phyloP scores from a whole-genome alignment of 2,797 vertebrate genomes.

The Gobionotothen gibberifrons region DNA sequence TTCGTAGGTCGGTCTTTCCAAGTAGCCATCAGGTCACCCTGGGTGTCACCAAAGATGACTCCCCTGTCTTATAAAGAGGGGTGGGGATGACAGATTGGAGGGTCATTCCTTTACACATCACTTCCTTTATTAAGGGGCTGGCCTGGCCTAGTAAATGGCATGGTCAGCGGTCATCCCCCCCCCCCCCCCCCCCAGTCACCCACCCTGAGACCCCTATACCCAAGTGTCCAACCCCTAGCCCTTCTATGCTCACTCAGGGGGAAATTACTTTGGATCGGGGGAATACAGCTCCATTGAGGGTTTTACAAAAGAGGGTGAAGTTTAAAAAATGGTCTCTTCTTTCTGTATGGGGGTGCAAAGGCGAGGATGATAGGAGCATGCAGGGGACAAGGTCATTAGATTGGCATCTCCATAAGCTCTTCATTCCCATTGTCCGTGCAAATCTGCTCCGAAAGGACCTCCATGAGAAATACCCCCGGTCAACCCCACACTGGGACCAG shows the following conservation, averaged over 20 bases:
- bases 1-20: conserved; percentile 28
- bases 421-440: conserved; percentile 70
- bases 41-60: conserved; percentile 51
- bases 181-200: conserved; percentile 46
- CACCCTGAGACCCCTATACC: conserved; percentile 62
- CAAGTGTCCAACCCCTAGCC: conserved; percentile 57
- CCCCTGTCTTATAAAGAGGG: conserved; percentile 43
- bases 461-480: conserved; percentile 73
- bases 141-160: conserved; percentile 68
- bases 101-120: conserved; percentile 79
- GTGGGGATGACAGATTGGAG: conserved; percentile 50
- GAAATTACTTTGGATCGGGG: conserved; percentile 74
- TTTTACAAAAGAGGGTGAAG: conserved; percentile 74
- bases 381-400: conserved; percentile 79
- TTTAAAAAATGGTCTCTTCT: conserved; percentile 76
- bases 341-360: conserved; percentile 56
- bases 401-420: conserved; percentile 79
- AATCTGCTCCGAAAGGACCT: conserved; percentile 62
- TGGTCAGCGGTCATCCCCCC: conserved; percentile 74
- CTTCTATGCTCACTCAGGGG: conserved; percentile 73
- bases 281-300: conserved; percentile 74
- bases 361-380: conserved; percentile 54
- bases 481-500: conserved; percentile 63
- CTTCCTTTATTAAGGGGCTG: conserved; percentile 74
- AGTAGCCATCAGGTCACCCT: conserved; percentile 57